These are phyloP conservation scores for Myrmecobius fasciatus DNA, from an alignment of 2,113 vertebrate genomes.

Conservation along the genomic window DNA sequence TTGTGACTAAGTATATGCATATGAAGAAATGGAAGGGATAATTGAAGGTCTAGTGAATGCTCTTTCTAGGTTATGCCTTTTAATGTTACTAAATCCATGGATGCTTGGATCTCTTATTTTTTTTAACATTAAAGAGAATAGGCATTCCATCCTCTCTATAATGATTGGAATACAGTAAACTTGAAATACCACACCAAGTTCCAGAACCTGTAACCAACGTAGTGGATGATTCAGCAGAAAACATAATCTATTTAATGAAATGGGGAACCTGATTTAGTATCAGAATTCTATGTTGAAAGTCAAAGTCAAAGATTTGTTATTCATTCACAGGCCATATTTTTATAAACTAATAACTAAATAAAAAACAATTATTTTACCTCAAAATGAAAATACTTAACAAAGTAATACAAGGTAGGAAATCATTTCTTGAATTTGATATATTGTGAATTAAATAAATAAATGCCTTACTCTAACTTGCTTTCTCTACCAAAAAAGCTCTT, in stretches of 20 bases:
- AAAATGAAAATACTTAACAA: slow-evolving; percentile 6
- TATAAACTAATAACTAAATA: slow-evolving; percentile 35
- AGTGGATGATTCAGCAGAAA: slow-evolving; percentile 17
- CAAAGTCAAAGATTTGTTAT: slow-evolving; percentile 23
- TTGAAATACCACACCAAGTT: slow-evolving; percentile 32
- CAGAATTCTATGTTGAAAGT: neutral
- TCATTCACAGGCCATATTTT: slow-evolving; percentile 25
- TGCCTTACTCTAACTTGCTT: neutral
- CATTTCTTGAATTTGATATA: neutral
- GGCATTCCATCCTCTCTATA: slow-evolving; percentile 12
- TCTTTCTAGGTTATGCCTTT: neutral
- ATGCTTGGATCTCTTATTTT: slow-evolving; percentile 15
- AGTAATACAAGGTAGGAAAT: neutral
- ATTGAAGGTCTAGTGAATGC: neutral
- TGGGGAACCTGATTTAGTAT: neutral
- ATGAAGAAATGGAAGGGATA: neutral
- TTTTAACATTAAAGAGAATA: slow-evolving; percentile 27
- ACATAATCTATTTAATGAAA: neutral
- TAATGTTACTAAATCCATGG: neutral
- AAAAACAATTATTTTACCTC: slow-evolving; percentile 53
- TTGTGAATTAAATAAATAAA: neutral
- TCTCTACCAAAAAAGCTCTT: neutral
- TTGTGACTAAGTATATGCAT: slow-evolving; percentile 2
- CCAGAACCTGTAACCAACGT: slow-evolving; percentile 10
- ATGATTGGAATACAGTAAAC: neutral